Conservation (phyloP, 1,140 invertebrate genomes). For the Drosophila bipectinata region DNA sequence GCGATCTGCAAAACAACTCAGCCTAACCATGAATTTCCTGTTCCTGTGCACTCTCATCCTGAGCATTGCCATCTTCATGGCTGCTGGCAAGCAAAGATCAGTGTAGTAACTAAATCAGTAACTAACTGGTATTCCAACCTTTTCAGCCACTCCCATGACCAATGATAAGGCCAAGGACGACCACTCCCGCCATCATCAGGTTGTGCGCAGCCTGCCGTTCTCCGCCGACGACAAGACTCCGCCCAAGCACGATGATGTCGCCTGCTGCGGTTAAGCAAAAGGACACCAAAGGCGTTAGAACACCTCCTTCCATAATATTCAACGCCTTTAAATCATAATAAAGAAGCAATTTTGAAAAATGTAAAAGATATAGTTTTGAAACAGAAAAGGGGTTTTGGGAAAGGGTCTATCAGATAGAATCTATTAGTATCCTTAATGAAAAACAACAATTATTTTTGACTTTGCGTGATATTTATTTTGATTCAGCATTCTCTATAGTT, state of each 20-base stretch:
- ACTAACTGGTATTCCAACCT: neutral
- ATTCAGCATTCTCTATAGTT: conserved; percentile 71
- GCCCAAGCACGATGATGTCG: conserved; percentile 15
- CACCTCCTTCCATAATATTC: neutral
- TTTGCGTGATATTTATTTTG: conserved; percentile 74
- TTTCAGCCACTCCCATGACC: conserved; percentile 20
- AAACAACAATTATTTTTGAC: conserved; percentile 30
- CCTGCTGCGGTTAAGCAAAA: conserved; percentile 51
- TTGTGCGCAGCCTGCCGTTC: conserved; percentile 10
- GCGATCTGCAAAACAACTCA: conserved; percentile 35
- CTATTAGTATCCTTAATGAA: neutral
- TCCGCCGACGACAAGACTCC: neutral
- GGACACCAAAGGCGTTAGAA: neutral
- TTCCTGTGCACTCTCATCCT: conserved; percentile 40
- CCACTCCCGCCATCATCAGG: conserved; percentile 9
- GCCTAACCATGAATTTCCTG: conserved; percentile 50
- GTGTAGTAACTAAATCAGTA: too few relatives aligned
- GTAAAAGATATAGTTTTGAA: neutral
- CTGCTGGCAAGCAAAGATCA: conserved; percentile 34
- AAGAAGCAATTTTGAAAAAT: conserved; percentile 66
- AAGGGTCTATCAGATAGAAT: neutral
- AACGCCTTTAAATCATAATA: conserved; percentile 52
- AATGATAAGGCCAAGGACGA: neutral
- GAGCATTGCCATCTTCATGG: conserved; percentile 43
- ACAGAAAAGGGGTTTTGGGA: too few relatives aligned